phyloP scores from a whole-genome alignment of 2,888 invertebrate genomes.

The Seira ritae region DNA sequence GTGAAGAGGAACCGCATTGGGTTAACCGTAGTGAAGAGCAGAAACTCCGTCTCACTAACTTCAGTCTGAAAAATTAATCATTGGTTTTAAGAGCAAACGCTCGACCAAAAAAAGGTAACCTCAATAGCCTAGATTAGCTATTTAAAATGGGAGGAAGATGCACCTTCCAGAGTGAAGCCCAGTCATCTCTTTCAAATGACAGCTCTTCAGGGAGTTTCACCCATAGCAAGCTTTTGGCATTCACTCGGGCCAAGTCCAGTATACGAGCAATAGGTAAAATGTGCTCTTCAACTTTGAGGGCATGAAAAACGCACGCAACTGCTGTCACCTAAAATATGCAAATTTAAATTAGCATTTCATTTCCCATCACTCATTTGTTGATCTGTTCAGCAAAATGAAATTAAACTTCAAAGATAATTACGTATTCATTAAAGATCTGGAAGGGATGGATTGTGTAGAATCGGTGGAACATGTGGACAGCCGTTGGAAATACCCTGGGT shows the following conservation, averaged over 20 bases:
- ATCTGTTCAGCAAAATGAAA: no score
- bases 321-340: slow-evolving; percentile 36
- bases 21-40: slow-evolving; percentile 55
- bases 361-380: no score
- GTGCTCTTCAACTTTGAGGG: slow-evolving; percentile 50
- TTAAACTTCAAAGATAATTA: no score
- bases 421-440: slow-evolving; percentile 64
- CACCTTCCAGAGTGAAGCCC: slow-evolving; percentile 54
- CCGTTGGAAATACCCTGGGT: slow-evolving; percentile 55
- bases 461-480: slow-evolving; percentile 62
- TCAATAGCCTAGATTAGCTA: not conserved
- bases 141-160: slow-evolving; percentile 20
- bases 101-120: slow-evolving; percentile 23
- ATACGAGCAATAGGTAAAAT: slow-evolving; percentile 37
- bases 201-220: slow-evolving; percentile 54
- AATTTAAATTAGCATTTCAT: no score
- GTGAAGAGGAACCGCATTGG: slow-evolving; percentile 49
- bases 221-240: slow-evolving; percentile 50
- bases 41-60: slow-evolving; percentile 53
- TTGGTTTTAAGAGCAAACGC: slow-evolving; percentile 41
- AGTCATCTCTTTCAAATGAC: slow-evolving; percentile 43
- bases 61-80: slow-evolving; percentile 54
- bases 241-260: slow-evolving; percentile 50
- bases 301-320: slow-evolving; percentile 49
- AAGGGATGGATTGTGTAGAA: slow-evolving; percentile 67